Conservation (phyloP, 2,888 invertebrate species). For the Drosophila demipolita region DNA sequence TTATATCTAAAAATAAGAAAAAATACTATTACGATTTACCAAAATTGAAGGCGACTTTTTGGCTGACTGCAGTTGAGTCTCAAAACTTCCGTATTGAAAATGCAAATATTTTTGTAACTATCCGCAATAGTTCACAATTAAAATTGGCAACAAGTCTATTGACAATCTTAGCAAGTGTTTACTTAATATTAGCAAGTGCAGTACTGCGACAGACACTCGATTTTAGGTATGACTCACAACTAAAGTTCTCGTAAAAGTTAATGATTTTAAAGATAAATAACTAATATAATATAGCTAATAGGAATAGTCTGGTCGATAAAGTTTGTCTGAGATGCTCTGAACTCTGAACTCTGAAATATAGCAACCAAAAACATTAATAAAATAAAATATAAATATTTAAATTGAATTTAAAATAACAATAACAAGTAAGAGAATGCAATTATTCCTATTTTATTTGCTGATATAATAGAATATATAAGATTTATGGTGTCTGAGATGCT, state of each 20-base stretch:
- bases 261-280: neutral
- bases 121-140: slow-evolving; percentile 26
- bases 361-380: too few relatives aligned
- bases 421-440: too few relatives aligned
- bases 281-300: too few relatives aligned
- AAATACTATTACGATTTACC: neutral
- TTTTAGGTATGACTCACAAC: neutral
- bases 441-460: too few relatives aligned
- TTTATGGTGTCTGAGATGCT: too few relatives aligned
- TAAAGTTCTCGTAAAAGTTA: neutral
- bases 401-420: too few relatives aligned
- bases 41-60: neutral
- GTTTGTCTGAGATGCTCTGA: neutral
- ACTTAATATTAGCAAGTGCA: neutral
- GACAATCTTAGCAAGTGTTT: slow-evolving; percentile 11
- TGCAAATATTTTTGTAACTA: slow-evolving; percentile 24
- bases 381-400: too few relatives aligned
- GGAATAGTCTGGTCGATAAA: neutral
- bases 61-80: too few relatives aligned
- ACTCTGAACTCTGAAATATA: neutral
- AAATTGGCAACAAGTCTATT: slow-evolving; percentile 33
- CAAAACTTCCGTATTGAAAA: slow-evolving; percentile 22
- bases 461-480: too few relatives aligned
- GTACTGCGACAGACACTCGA: neutral
- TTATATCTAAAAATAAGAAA: neutral